Evolutionary conservation across 2,797 vertebrate genomes (phyloP).

Genomic region (Acrocephalus scirpaceus): DNA sequence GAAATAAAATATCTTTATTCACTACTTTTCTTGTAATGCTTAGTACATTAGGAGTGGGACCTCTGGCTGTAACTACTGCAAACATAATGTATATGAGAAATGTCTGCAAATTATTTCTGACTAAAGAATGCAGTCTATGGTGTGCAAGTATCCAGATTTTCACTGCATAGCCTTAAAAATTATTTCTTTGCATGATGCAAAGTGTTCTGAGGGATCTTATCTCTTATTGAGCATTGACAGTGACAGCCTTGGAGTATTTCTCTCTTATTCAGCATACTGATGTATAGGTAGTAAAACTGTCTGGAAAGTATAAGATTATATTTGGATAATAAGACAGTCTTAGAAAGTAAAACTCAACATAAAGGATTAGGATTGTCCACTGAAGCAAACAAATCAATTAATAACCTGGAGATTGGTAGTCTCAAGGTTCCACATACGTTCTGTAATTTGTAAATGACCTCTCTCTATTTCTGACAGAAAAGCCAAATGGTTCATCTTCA

Average conservation of each 20-base stretch:
- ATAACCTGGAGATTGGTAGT: background rate
- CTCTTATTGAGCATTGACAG: background rate
- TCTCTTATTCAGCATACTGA: background rate
- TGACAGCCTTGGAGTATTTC: background rate
- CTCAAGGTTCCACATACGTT: background rate
- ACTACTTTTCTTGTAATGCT: background rate
- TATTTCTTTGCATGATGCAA: background rate
- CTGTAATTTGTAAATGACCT: background rate
- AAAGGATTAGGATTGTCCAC: background rate
- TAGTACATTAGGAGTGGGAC: background rate
- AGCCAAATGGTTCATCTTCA: background rate
- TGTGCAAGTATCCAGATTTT: background rate
- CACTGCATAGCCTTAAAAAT: background rate
- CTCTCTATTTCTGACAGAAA: background rate
- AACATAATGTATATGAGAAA: background rate
- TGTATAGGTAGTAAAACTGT: background rate
- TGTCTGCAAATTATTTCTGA: background rate
- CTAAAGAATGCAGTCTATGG: background rate
- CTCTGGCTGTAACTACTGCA: background rate
- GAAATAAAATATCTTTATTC: background rate
- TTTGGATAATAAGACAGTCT: background rate
- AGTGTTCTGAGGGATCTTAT: background rate
- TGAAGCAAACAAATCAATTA: slow-evolving; percentile 3
- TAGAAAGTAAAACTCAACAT: background rate
- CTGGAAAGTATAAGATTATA: background rate